A percentile compares a stretch with the other conserved stretches of the same genome.
Evolutionary conservation across 2,888 invertebrate genomes (phyloP).

Genomic region (Xestia c-nigrum): DNA sequence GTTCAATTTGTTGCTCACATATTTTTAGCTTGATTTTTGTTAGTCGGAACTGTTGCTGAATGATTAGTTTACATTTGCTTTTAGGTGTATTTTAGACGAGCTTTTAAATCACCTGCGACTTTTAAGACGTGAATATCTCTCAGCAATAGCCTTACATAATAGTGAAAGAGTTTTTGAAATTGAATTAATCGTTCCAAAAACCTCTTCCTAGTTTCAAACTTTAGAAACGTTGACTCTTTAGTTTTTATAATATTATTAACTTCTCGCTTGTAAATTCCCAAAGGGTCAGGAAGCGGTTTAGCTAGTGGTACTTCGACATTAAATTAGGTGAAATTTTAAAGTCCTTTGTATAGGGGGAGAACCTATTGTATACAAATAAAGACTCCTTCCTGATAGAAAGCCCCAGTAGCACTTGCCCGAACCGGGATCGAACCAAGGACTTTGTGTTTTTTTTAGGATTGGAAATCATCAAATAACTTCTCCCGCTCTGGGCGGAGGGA

Average conservation of each 20-base stretch:
- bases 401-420: not conserved
- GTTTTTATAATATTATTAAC: not conserved
- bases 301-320: too few relatives aligned
- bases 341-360: not conserved
- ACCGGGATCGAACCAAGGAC: too few relatives aligned
- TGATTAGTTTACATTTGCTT: conserved; percentile 36
- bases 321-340: too few relatives aligned
- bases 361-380: not conserved
- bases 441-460: too few relatives aligned
- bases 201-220: not conserved
- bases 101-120: not conserved
- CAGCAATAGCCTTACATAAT: not conserved
- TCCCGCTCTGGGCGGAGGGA: too few relatives aligned
- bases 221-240: not conserved
- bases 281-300: too few relatives aligned
- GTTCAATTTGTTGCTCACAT: conserved; percentile 55
- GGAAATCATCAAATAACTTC: too few relatives aligned
- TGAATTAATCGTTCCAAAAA: not conserved
- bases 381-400: not conserved
- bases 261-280: too few relatives aligned
- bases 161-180: not conserved
- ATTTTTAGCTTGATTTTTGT: conserved; percentile 58
- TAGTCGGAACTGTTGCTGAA: conserved; percentile 26
- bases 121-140: not conserved
- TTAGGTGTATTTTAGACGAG: not conserved